These are phyloP conservation scores for Platycnemis pennipes DNA, from an alignment of 2,888 invertebrate genomes.

Conservation along the genomic window DNA sequence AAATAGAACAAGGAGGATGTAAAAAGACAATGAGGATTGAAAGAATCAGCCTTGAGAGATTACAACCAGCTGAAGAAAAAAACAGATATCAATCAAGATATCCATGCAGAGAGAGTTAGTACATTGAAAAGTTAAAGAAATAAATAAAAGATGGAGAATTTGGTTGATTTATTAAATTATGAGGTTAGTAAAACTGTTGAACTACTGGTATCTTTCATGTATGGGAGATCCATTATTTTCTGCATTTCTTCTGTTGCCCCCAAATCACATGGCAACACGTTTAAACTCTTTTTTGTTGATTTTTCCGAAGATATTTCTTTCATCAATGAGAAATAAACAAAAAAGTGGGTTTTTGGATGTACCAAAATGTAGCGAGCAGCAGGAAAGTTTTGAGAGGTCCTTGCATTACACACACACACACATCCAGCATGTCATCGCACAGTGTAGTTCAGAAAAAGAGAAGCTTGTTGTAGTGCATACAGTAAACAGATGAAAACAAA, in stretches of 20 bases:
- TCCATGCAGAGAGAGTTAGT: conserved; percentile 71
- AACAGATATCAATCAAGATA: conserved; percentile 70
- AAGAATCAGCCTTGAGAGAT: conserved; percentile 72
- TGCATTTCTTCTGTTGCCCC: conserved; percentile 50
- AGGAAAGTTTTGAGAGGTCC: conserved; percentile 80
- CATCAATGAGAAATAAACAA: conserved; percentile 56
- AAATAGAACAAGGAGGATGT: conserved; percentile 76
- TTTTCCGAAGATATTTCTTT: conserved; percentile 28
- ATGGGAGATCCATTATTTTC: conserved; percentile 51
- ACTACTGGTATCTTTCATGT: conserved; percentile 30
- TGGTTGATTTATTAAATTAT: conserved; percentile 60
- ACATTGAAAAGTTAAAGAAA: conserved; percentile 70
- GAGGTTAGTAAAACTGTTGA: conserved; percentile 50
- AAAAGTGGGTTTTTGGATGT: conserved; percentile 70
- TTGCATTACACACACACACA: conserved; percentile 75
- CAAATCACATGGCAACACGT: conserved; percentile 42
- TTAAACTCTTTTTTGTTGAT: not conserved
- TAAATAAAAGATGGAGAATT: conserved; percentile 68
- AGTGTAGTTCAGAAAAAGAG: conserved; percentile 69
- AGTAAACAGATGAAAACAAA: conserved; percentile 67
- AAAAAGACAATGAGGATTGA: conserved; percentile 78
- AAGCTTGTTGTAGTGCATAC: conserved; percentile 69
- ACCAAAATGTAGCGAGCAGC: conserved; percentile 75
- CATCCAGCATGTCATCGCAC: conserved; percentile 70
- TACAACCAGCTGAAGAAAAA: conserved; percentile 70